Evolutionary conservation across 1,140 invertebrate genomes (phyloP).

Genomic region (Achatina immaculata): DNA sequence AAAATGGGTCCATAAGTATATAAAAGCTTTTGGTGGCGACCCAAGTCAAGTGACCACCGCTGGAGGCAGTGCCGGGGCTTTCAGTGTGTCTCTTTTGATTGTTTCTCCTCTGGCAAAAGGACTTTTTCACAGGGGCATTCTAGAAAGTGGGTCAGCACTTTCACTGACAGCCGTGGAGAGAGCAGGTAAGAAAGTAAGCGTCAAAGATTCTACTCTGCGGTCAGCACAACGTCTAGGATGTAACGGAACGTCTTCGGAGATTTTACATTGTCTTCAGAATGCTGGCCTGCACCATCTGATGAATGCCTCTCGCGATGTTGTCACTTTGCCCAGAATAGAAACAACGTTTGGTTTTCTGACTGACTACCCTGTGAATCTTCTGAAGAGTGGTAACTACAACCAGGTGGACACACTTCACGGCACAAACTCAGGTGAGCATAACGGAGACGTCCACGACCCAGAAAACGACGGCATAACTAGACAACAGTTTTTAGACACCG

Average conservation of each 20-base stretch:
- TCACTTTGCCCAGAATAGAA: slow-evolving; percentile 7
- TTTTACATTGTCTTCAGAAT: background rate
- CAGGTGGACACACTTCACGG: slow-evolving; percentile 21
- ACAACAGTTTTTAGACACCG: background rate
- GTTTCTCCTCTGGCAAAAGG: slow-evolving; percentile 20
- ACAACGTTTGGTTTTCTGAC: slow-evolving; percentile 22
- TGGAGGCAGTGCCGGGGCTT: slow-evolving; percentile 26
- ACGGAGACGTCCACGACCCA: background rate
- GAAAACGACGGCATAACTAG: slow-evolving; percentile 19
- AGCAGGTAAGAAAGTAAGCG: background rate
- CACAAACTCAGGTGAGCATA: background rate
- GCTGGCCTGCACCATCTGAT: background rate
- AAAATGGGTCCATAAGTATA: slow-evolving; percentile 38
- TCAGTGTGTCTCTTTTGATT: slow-evolving; percentile 8
- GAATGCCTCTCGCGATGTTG: background rate
- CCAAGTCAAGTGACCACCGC: slow-evolving; percentile 15
- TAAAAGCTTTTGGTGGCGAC: slow-evolving; percentile 33
- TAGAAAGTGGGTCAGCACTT: slow-evolving; percentile 18
- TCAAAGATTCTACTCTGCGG: background rate
- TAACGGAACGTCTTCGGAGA: background rate
- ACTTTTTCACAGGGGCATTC: slow-evolving; percentile 5
- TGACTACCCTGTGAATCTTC: slow-evolving; percentile 1
- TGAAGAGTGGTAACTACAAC: background rate
- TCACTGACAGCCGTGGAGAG: slow-evolving; percentile 9
- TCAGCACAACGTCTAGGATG: background rate